These are phyloP conservation scores for Esox masquinongy DNA, from an alignment of 2,797 vertebrate species.

Conservation along the genomic window DNA sequence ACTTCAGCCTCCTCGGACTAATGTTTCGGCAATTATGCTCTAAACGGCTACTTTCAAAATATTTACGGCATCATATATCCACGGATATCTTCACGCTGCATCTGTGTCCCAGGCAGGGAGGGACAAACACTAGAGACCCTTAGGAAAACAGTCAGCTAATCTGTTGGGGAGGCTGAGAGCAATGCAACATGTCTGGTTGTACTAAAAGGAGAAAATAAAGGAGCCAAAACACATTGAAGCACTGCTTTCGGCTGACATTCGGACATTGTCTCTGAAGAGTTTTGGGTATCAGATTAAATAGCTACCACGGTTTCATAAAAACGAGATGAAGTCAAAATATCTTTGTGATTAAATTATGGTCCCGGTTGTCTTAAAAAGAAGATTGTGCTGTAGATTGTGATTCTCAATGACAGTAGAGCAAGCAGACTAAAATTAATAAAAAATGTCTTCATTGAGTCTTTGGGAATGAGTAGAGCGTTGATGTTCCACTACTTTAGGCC, in stretches of 20 bases:
- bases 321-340: too few relatives aligned
- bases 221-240: conserved; percentile 16
- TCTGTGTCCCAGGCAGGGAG: conserved; percentile 25
- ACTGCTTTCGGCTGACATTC: conserved; percentile 22
- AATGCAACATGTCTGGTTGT: neutral
- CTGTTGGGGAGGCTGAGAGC: neutral
- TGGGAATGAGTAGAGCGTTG: conserved; percentile 48
- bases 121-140: neutral
- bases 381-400: too few relatives aligned
- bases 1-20: conserved; percentile 9
- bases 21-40: conserved; percentile 22
- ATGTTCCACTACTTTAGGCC: conserved; percentile 51
- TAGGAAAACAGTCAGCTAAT: conserved; percentile 15
- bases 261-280: conserved; percentile 16
- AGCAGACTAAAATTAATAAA: too few relatives aligned
- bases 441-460: too few relatives aligned
- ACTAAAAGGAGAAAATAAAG: conserved; percentile 2
- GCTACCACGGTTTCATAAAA: conserved; percentile 51
- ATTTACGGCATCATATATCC: conserved; percentile 25
- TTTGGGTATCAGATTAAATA: conserved; percentile 30
- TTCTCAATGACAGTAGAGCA: too few relatives aligned
- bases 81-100: neutral
- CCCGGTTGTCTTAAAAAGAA: too few relatives aligned
- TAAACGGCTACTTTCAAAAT: conserved; percentile 31
- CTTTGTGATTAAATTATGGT: too few relatives aligned